These are phyloP conservation scores for Sminthopsis crassicaudata DNA, from an alignment of 2,113 vertebrate genomes.

Conservation along the genomic window DNA sequence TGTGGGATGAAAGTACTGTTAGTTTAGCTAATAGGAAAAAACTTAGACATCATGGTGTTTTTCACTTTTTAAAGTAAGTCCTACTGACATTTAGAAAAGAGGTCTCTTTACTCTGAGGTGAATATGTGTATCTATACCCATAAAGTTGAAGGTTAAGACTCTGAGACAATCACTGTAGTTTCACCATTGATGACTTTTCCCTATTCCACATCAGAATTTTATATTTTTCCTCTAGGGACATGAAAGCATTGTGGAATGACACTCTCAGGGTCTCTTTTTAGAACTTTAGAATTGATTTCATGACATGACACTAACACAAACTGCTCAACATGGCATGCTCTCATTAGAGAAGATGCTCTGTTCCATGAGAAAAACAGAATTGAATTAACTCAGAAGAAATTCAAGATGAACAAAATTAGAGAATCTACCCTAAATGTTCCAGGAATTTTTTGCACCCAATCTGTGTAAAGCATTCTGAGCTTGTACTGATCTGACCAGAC, in stretches of 20 bases:
- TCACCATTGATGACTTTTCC: neutral
- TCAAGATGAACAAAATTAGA: too few relatives aligned
- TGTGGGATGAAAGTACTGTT: neutral
- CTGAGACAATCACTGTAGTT: neutral
- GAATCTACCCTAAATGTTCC: too few relatives aligned
- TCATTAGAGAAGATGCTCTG: too few relatives aligned
- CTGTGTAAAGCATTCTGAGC: too few relatives aligned
- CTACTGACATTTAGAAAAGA: neutral
- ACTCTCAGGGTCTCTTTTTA: too few relatives aligned
- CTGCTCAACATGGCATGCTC: too few relatives aligned
- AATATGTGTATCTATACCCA: neutral
- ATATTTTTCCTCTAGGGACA: neutral
- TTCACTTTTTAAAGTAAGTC: neutral
- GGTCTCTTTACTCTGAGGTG: neutral
- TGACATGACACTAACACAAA: too few relatives aligned
- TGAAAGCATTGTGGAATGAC: neutral
- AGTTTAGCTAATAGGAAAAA: neutral
- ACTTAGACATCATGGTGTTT: slow-evolving; percentile 25
- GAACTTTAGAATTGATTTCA: too few relatives aligned
- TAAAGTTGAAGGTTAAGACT: neutral
- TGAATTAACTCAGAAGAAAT: too few relatives aligned
- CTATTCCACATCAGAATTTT: neutral
- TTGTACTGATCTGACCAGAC: too few relatives aligned
- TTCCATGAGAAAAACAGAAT: too few relatives aligned
- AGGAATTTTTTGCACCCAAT: too few relatives aligned